Conservation (phyloP, 2,797 vertebrate genomes). For the Aphelocoma californica region DNA sequence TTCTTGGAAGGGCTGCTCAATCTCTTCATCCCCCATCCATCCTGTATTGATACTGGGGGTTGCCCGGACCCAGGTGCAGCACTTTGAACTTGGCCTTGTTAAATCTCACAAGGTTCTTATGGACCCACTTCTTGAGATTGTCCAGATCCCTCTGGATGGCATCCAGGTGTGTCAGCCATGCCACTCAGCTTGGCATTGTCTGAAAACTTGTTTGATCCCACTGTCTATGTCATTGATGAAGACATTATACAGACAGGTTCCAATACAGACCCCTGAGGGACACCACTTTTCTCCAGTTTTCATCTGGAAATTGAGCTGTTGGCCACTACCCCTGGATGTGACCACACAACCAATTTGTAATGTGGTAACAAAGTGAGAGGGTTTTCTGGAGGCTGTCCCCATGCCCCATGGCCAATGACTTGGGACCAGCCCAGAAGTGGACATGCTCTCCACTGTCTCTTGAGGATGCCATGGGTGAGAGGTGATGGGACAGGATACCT, state of each 20-base stretch:
- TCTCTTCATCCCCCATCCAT: background rate
- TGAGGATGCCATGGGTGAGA: background rate
- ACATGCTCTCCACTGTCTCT: background rate
- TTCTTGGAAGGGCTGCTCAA: background rate
- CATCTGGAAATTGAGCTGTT: background rate
- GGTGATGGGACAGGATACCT: background rate
- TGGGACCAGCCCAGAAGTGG: background rate
- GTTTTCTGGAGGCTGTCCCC: background rate
- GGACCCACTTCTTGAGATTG: background rate
- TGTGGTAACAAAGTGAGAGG: background rate
- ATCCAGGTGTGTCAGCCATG: background rate
- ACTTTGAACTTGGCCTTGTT: background rate
- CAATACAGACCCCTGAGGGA: fast-evolving
- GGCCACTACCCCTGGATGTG: background rate
- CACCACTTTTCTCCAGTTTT: fast-evolving
- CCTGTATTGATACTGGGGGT: background rate
- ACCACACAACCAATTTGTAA: background rate
- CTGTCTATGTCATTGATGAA: background rate
- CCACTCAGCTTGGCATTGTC: background rate
- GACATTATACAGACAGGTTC: background rate
- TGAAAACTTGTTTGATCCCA: background rate
- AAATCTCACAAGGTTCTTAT: background rate
- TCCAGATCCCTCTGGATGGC: background rate
- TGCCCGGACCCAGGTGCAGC: background rate
- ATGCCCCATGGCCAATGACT: fast-evolving